phyloP scores from a whole-genome alignment of 2,113 vertebrate species.

The Chlamydotis undulata region DNA sequence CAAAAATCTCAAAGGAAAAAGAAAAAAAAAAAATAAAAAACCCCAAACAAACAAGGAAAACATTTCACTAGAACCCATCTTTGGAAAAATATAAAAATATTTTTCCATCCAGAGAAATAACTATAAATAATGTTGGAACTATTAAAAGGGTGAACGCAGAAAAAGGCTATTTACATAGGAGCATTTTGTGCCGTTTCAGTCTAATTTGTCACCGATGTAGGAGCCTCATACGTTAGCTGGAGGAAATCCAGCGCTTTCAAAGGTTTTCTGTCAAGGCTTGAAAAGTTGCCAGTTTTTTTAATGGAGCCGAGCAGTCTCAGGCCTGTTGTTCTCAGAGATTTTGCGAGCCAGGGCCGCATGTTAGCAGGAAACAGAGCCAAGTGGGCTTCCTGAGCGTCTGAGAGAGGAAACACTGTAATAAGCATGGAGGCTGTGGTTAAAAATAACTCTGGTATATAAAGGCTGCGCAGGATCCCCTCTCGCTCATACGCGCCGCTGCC shows the following conservation, averaged over 20 bases:
- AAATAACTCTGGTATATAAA: slow-evolving; percentile 97
- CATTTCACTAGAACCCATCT: slow-evolving; percentile 42
- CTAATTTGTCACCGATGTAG: slow-evolving; percentile 62
- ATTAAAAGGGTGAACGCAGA: slow-evolving; percentile 11
- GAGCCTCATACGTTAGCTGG: slow-evolving; percentile 77
- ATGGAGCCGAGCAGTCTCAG: slow-evolving; percentile 76
- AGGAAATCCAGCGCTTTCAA: slow-evolving; percentile 75
- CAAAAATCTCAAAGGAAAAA: not conserved
- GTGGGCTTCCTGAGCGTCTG: slow-evolving; percentile 90
- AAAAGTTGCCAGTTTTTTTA: slow-evolving; percentile 75
- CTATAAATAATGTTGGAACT: slow-evolving; percentile 8
- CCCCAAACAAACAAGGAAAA: slow-evolving; percentile 51
- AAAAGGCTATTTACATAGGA: slow-evolving; percentile 40
- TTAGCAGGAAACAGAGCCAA: slow-evolving; percentile 91
- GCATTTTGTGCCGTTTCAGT: slow-evolving; percentile 19
- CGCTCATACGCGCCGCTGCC: slow-evolving; percentile 74
- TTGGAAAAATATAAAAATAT: slow-evolving; percentile 38
- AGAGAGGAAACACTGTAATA: slow-evolving; percentile 89
- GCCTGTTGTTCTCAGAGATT: slow-evolving; percentile 90
- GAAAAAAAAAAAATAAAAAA: not conserved
- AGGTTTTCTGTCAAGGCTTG: slow-evolving; percentile 72
- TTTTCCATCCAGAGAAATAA: slow-evolving; percentile 16
- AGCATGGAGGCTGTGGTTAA: slow-evolving; percentile 91
- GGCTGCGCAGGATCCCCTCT: slow-evolving; percentile 79
- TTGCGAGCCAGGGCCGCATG: slow-evolving; percentile 82